phyloP scores from a whole-genome alignment of 2,888 invertebrate species.

The Harmothoe impar region DNA sequence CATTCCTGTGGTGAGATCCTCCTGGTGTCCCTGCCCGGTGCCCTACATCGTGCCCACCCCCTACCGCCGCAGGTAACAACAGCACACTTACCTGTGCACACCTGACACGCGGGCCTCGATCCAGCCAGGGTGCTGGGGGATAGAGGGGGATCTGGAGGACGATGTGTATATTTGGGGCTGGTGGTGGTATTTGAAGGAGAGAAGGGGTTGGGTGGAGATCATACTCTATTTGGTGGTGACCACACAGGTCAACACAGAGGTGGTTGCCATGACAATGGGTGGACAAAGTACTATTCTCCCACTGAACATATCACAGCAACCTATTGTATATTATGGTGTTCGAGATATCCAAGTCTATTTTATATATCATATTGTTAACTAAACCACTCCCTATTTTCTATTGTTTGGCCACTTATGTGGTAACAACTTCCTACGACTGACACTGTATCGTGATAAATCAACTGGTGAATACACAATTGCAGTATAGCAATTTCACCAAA shows the following conservation, averaged over 20 bases:
- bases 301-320: too few relatives aligned
- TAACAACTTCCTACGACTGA: too few relatives aligned
- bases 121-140: not conserved
- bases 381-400: too few relatives aligned
- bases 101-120: not conserved
- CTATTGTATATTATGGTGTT: too few relatives aligned
- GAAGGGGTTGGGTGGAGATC: too few relatives aligned
- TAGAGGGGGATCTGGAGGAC: not conserved
- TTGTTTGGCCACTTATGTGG: too few relatives aligned
- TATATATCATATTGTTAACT: too few relatives aligned
- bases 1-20: constrained; percentile 22
- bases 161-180: not conserved
- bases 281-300: not conserved
- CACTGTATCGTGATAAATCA: too few relatives aligned
- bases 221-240: not conserved
- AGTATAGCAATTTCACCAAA: too few relatives aligned
- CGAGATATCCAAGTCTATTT: too few relatives aligned
- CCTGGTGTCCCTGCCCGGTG: not conserved
- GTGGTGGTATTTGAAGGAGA: too few relatives aligned
- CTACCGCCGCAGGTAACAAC: not conserved
- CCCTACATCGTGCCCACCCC: not conserved
- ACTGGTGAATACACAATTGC: too few relatives aligned
- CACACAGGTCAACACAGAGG: constrained; percentile 8
- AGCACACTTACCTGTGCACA: not conserved
- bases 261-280: not conserved